Conservation (phyloP, 2,797 vertebrate genomes). For the Aphelocoma californica region DNA sequence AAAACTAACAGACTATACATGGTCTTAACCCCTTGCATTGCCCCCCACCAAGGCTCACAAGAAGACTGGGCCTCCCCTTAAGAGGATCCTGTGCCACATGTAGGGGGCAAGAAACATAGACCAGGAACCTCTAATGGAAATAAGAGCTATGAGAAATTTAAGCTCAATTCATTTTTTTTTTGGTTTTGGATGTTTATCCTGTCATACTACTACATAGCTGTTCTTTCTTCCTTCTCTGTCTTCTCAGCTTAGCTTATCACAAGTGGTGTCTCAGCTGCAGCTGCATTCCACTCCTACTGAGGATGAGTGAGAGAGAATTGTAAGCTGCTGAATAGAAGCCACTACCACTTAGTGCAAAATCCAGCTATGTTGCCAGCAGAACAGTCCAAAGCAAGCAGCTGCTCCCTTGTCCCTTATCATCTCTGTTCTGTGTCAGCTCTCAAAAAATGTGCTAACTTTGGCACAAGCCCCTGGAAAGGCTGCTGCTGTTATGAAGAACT, state of each 20-base stretch:
- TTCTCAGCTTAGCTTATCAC: background rate
- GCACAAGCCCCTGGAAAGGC: background rate
- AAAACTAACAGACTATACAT: background rate
- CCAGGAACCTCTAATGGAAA: background rate
- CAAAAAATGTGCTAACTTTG: background rate
- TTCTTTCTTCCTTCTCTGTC: background rate
- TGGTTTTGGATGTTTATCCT: fast-evolving
- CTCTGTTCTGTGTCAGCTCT: background rate
- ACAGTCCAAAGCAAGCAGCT: slow-evolving; percentile 36
- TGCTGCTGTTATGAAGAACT: background rate
- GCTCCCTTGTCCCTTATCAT: background rate
- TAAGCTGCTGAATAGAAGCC: slow-evolving; percentile 11
- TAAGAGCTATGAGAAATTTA: background rate
- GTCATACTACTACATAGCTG: background rate
- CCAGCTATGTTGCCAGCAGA: slow-evolving; percentile 1
- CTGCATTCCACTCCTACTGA: background rate
- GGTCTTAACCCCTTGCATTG: background rate
- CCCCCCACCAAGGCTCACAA: background rate
- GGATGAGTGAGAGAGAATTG: background rate
- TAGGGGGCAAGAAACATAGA: background rate
- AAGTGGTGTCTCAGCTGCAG: slow-evolving; percentile 8
- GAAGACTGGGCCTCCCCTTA: background rate
- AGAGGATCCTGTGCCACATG: background rate
- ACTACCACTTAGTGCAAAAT: slow-evolving; percentile 8
- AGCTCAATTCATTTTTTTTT: background rate